Percentiles rank a stretch among this genome's conserved stretches.
Conservation (phyloP, 1,140 invertebrate genomes). For the Thaumatotibia leucotreta region DNA sequence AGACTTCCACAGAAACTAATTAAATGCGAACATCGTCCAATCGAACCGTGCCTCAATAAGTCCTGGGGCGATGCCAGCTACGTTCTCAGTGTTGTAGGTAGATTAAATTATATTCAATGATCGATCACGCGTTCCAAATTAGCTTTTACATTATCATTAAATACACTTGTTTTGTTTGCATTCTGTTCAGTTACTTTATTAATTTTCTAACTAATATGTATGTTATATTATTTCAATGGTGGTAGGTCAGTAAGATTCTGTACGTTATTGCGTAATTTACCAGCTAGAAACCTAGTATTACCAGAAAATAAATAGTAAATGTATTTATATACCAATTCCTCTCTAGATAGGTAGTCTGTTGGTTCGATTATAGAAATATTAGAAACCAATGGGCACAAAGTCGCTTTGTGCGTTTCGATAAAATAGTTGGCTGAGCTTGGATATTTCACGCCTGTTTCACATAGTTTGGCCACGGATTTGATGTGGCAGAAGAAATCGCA, state of each 20-base stretch:
- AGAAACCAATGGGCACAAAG: neutral
- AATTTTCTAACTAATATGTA: too few relatives aligned
- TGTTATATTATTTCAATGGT: too few relatives aligned
- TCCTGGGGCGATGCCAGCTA: neutral
- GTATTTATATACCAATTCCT: neutral
- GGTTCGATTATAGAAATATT: constrained; percentile 1
- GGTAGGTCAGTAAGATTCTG: neutral
- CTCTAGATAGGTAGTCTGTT: neutral
- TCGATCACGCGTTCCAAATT: neutral
- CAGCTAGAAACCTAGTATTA: too few relatives aligned
- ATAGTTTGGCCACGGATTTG: constrained; percentile 12
- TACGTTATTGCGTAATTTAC: neutral
- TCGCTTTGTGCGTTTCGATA: constrained; percentile 14
- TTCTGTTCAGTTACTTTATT: too few relatives aligned
- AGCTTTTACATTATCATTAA: neutral
- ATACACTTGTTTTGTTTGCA: neutral
- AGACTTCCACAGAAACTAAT: constrained; percentile 46
- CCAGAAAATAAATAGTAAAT: too few relatives aligned
- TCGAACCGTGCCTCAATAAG: constrained; percentile 20
- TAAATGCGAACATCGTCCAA: constrained; percentile 47
- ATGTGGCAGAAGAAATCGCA: neutral
- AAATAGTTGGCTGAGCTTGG: constrained; percentile 11
- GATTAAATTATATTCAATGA: constrained; percentile 1
- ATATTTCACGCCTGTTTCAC: constrained; percentile 17
- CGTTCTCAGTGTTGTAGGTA: neutral